Percentiles rank a stretch among this genome's conserved stretches.
Evolutionary conservation across 2,888 invertebrate species (phyloP).

Genomic region (Proisotoma minuta): DNA sequence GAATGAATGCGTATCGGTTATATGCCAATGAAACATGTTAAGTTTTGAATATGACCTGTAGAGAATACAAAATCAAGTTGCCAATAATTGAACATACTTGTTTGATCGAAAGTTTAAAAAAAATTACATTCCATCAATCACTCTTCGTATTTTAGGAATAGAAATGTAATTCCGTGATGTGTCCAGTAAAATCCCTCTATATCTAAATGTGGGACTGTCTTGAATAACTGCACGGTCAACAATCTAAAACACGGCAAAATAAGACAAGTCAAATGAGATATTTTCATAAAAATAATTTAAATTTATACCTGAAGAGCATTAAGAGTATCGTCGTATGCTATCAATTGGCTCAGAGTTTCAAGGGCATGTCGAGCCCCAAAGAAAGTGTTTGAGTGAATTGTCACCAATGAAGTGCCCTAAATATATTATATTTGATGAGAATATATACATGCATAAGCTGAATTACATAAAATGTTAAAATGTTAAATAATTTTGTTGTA

Average conservation of each 20-base stretch:
- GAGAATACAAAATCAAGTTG: neutral
- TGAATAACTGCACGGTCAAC: conserved; percentile 61
- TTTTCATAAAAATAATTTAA: neutral
- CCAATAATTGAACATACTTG: conserved; percentile 50
- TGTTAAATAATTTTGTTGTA: conserved; percentile 2
- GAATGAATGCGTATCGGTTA: conserved; percentile 55
- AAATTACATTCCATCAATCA: conserved; percentile 82
- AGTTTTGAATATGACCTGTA: too few relatives aligned
- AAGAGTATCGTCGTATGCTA: conserved; percentile 52
- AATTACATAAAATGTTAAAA: neutral
- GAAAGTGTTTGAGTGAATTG: conserved; percentile 52
- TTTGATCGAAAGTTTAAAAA: too few relatives aligned
- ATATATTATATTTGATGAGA: conserved; percentile 1
- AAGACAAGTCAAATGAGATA: neutral
- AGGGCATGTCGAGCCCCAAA: conserved; percentile 72
- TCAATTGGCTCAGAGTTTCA: conserved; percentile 70
- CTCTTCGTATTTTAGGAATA: conserved; percentile 62
- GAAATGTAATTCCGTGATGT: conserved; percentile 56
- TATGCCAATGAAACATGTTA: conserved; percentile 56
- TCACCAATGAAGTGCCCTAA: conserved; percentile 30
- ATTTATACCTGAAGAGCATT: conserved; percentile 53
- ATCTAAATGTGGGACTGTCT: conserved; percentile 58
- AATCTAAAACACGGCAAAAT: conserved; percentile 51
- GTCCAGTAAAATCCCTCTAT: conserved; percentile 57
- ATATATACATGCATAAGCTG: neutral